phyloP scores from a whole-genome alignment of 1,140 invertebrate species.

The Parapsyche elsis region DNA sequence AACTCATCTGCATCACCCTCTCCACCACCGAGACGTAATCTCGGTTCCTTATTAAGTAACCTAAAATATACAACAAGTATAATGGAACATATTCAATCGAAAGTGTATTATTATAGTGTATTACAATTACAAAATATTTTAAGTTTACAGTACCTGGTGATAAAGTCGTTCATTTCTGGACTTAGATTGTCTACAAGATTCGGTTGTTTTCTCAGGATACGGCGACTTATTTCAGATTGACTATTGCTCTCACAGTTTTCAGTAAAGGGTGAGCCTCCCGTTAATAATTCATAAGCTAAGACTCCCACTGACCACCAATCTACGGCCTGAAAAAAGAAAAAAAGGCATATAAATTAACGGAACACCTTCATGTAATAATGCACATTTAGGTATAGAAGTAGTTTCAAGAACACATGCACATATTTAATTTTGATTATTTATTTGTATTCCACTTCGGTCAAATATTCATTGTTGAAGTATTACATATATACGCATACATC shows the following conservation, averaged over 20 bases:
- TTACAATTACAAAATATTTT: slow-evolving; percentile 67
- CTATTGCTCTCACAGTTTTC: slow-evolving; percentile 92
- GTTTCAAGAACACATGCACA: too few relatives aligned
- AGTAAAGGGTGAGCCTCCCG: slow-evolving; percentile 97
- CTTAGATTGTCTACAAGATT: slow-evolving; percentile 81
- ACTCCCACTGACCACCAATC: slow-evolving; percentile 99
- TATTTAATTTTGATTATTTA: too few relatives aligned
- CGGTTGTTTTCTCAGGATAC: slow-evolving; percentile 88
- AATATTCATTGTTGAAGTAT: too few relatives aligned
- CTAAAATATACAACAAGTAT: slow-evolving; percentile 67
- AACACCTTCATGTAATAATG: too few relatives aligned
- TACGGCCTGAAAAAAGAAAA: slow-evolving; percentile 79
- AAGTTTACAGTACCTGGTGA: slow-evolving; percentile 63
- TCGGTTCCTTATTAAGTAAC: slow-evolving; percentile 90
- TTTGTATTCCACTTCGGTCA: too few relatives aligned
- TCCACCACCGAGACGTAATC: slow-evolving; percentile 85
- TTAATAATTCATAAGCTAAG: slow-evolving; percentile 95
- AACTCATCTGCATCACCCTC: slow-evolving; percentile 83
- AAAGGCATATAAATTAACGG: not conserved
- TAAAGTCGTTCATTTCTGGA: slow-evolving; percentile 72
- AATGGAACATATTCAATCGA: not conserved
- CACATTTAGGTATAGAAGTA: too few relatives aligned
- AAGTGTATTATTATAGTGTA: not conserved
- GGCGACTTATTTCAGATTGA: slow-evolving; percentile 91
- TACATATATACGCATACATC: too few relatives aligned